Conservation (phyloP, 1,140 invertebrate species). For the Cherax destructor region DNA sequence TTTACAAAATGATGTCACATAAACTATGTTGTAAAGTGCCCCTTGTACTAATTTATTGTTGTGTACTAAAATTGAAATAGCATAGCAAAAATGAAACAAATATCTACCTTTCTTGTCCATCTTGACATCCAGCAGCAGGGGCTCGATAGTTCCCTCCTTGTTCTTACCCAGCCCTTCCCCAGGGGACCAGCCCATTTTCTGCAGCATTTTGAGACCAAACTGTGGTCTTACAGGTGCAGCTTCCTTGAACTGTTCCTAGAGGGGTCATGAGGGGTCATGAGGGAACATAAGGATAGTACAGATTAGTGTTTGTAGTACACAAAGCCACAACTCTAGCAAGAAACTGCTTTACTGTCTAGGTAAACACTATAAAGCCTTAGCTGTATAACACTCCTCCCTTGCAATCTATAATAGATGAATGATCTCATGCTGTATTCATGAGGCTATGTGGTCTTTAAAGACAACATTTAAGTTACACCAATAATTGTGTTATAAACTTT, state of each 20-base stretch:
- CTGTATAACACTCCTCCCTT: no score
- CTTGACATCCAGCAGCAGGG: conserved; percentile 93
- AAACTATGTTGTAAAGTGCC: no score
- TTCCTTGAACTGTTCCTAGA: conserved; percentile 61
- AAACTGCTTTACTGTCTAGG: not conserved
- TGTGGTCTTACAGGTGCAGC: conserved; percentile 84
- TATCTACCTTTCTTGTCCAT: conserved; percentile 89
- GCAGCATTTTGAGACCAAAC: conserved; percentile 95
- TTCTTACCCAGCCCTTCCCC: conserved; percentile 96
- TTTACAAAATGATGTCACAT: no score
- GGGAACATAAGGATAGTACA: not conserved
- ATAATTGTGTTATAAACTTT: no score
- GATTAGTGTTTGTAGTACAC: not conserved
- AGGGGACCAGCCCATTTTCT: conserved; percentile 99
- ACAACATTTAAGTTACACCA: no score
- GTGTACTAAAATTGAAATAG: no score
- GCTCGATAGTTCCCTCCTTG: conserved; percentile 92
- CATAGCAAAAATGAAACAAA: not conserved
- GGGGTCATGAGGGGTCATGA: conserved; percentile 36
- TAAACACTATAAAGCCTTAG: not conserved
- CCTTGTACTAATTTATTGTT: no score
- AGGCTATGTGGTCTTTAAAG: no score
- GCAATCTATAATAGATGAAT: no score
- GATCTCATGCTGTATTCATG: no score
- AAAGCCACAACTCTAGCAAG: conserved; percentile 8